Conservation (phyloP, 2,113 vertebrate genomes). For the Oryctolagus cuniculus region mOryCun1.1 NC_091433.1:198143001-198143500, state of each 20-base stretch:
- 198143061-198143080: not conserved
- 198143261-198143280: not conserved
- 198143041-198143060: not conserved
- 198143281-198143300: too few species aligned
- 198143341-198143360: not conserved
- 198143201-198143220: not conserved
- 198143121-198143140: not conserved
- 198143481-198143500: not conserved
- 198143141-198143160: too few species aligned
- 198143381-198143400: not conserved
- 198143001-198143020: not conserved
- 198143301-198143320: too few species aligned
- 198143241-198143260: not conserved
- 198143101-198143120: not conserved
- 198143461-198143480: not conserved
- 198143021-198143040: not conserved
- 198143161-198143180: too few species aligned
- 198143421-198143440: not conserved
- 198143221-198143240: not conserved
- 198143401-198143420: not conserved
- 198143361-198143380: not conserved
- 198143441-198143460: not conserved
- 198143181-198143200: too few species aligned
- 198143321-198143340: too few species aligned
- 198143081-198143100: not conserved